These are phyloP conservation scores for Emydoidea blandingii DNA, from an alignment of 2,797 vertebrate genomes.

Conservation along the genomic window DNA sequence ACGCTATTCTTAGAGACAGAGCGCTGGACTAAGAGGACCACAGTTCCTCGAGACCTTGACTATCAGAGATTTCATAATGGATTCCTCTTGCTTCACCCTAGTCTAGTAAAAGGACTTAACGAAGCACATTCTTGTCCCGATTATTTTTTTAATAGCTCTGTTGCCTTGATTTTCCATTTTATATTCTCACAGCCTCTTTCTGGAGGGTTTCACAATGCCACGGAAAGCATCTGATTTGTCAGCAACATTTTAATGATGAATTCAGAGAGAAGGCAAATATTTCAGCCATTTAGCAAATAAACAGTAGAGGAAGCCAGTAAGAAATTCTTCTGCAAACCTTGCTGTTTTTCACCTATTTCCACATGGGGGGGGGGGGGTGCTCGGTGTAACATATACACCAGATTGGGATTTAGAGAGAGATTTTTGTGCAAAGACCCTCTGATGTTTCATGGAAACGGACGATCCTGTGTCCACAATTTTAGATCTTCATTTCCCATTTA, in stretches of 20 bases:
- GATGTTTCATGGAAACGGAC: conserved; percentile 40
- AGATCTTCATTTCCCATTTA: conserved; percentile 12
- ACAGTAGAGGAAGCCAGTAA: conserved; percentile 20
- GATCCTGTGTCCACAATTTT: conserved; percentile 2
- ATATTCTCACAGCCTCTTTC: conserved; percentile 36
- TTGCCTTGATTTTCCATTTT: conserved; percentile 14
- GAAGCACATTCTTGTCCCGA: neutral
- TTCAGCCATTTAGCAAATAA: conserved; percentile 45
- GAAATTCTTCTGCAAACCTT: conserved; percentile 28
- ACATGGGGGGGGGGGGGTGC: rapidly evolving
- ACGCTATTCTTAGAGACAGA: neutral
- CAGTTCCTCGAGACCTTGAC: neutral
- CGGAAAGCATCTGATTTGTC: conserved; percentile 51
- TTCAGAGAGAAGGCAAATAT: conserved; percentile 40
- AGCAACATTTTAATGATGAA: conserved; percentile 48
- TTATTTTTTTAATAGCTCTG: neutral
- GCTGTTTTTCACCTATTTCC: conserved; percentile 46
- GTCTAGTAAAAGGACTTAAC: neutral
- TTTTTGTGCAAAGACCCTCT: conserved; percentile 38
- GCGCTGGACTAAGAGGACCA: neutral
- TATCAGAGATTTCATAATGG: neutral
- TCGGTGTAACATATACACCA: neutral
- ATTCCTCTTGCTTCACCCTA: neutral
- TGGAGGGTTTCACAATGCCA: neutral
- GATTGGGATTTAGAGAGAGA: conserved; percentile 9